Conservation (phyloP, 2,113 vertebrate species). For the Ardeotis arabs region DNA sequence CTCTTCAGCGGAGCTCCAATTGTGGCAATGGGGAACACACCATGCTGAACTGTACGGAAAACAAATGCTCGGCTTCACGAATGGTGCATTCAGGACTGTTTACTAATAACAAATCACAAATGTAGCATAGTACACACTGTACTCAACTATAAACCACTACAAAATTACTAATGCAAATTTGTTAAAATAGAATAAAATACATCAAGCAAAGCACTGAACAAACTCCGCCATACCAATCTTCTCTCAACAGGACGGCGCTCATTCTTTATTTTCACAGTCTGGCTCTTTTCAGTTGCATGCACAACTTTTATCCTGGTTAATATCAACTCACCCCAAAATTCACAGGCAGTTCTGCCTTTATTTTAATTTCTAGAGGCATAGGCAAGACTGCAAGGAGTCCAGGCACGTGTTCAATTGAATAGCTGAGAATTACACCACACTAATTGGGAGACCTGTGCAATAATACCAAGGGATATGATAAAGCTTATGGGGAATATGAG, state of each 20-base stretch:
- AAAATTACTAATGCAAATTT: background rate
- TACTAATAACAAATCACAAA: background rate
- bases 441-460: background rate
- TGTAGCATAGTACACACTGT: background rate
- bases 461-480: background rate
- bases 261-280: background rate
- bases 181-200: background rate
- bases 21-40: background rate
- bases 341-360: background rate
- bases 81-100: background rate
- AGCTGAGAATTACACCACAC: background rate
- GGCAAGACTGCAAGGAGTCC: background rate
- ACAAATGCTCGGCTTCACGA: accelerated
- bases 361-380: background rate
- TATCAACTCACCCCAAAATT: background rate
- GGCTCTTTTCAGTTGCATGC: background rate
- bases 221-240: background rate
- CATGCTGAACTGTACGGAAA: background rate
- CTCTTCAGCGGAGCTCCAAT: background rate
- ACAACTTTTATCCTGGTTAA: background rate
- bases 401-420: background rate
- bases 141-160: background rate
- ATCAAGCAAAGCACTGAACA: background rate
- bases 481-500: background rate
- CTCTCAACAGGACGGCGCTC: accelerated